Percentiles rank a stretch among this genome's conserved stretches.
Evolutionary conservation across 2,113 vertebrate genomes (phyloP).

Genomic region (Dendrocopos noguchii): DNA sequence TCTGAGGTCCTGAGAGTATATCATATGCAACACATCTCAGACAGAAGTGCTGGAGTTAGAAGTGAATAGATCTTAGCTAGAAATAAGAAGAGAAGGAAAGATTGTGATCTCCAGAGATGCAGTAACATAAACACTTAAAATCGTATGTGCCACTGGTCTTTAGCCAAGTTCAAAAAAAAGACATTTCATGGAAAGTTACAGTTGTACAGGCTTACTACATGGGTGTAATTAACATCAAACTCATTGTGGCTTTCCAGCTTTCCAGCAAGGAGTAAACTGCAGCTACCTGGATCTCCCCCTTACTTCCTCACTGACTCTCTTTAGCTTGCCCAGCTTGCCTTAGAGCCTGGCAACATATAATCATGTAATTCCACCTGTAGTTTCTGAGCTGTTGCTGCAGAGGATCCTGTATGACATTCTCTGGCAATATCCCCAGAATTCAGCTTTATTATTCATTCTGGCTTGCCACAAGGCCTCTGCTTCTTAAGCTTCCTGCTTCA

Average conservation of each 20-base stretch:
- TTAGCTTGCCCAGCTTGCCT: background rate
- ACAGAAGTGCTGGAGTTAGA: background rate
- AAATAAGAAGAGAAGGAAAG: background rate
- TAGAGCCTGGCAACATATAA: background rate
- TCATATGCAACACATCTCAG: background rate
- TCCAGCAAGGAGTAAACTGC: background rate
- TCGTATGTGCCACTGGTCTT: background rate
- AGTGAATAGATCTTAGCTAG: background rate
- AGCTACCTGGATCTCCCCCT: background rate
- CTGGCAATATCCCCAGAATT: constrained; percentile 59
- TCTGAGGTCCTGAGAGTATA: background rate
- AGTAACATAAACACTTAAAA: background rate
- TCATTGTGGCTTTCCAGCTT: background rate
- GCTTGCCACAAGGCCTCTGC: constrained; percentile 30
- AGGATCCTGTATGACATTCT: constrained; percentile 27
- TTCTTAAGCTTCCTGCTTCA: constrained; percentile 16
- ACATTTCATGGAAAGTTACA: background rate
- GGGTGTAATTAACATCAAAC: background rate
- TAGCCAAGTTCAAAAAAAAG: background rate
- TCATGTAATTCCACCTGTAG: constrained; percentile 43
- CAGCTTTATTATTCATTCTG: constrained; percentile 43
- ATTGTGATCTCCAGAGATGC: background rate
- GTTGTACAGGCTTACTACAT: background rate
- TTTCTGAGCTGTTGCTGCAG: constrained; percentile 21
- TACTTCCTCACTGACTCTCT: background rate